Evolutionary conservation across 2,113 vertebrate genomes (phyloP), one percentile per base, ranked within the genome.

Genomic region (Mirza zaza): DNA sequence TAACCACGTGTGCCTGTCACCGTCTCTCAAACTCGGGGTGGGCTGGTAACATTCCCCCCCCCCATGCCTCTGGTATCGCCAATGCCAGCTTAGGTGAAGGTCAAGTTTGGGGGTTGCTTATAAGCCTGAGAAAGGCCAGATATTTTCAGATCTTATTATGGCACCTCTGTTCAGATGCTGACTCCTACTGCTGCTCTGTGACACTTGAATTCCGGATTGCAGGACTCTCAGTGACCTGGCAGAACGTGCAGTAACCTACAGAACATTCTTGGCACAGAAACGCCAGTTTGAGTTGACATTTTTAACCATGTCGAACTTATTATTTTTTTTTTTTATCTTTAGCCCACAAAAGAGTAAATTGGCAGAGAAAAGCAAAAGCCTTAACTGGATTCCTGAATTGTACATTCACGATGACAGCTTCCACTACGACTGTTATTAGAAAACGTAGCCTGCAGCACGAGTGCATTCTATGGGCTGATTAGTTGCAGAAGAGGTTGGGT

Each of bases 1-100:
- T 18, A 55, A 32, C 27, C 70, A 36, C 48, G 8, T 0, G 8
- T n/a, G 52, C 45, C 55, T 12, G 0, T 25, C 6, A 3, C 23
- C 39, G 11, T 42, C 36, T 65, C 20, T 42, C 82, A 32, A 12
- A 14, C 39, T 14, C 20, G 52, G 32, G 17, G 42, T 27, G 79
- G 34, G 20, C 13, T 70, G 42, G 10, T 2, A 15, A 65, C 13
- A 6, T 27, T 61, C 75, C 29, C 36, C n/a, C n/a, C 32, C 25
- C 5, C 14, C 15, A 82, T 18, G 91, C 7, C 11, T n/a, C 13
- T 61, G 75, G 36, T 10, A n/a, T 8, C 15, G n/a, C 48, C 17
- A 48, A 11, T 13, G 18, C 77, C 8, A 23, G 15, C 0, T 0
- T 2, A 68, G 27, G 18, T 52, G 67, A 80, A 45, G 32, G 50